Base-by-base conservation (phyloP, 2,113 vertebrate species). In the Pycnonotus jocosus region DNA sequence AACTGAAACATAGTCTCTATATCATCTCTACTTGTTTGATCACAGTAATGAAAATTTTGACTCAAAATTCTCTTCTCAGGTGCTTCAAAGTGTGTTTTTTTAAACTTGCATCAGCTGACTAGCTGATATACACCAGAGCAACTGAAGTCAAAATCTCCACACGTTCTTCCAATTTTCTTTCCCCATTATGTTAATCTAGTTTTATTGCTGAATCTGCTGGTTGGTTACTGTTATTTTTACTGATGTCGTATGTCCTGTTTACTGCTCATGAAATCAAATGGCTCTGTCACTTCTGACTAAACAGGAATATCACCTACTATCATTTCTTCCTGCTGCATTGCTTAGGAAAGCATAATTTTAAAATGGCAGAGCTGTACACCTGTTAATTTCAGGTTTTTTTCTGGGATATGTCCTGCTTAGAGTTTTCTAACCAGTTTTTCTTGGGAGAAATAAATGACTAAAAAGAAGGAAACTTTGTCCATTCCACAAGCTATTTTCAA, bases 211-310 rank as follows among this genome's bases (percentile, higher is more conserved):
- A 92, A 77, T 82, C 58, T 89, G 58, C 53, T 90, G 35, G 45
- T 47, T 85, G 10, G 21, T 92, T 96, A 35, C 62, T 81, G 60
- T 74, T 94, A 64, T 77, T 90, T 95, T 97, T 94, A 95, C 56
- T 81, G 82, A 90, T 83, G 85, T 78, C 2, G 0, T 87, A 82
- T 45, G 70, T 94, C 87, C 68, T 86, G 30, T 82, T 97, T 95
- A 76, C 74, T 91, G 44, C 37, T 94, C 74, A 64, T 57, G 81
- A 96, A 95, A 90, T 91, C 74, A 94, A 95, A 94, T 85, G 54
- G 21, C 62, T 92, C 57, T 92, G 69, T 94, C 81, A 83, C 73
- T 93, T 95, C 69, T 69, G 53, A 81, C 84, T 89, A 88, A 96
- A 81, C 54, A 92, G 23, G 28, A 92, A 82, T 95, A 93, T 81